These are phyloP conservation scores for Microtus pennsylvanicus DNA, from an alignment of 2,113 vertebrate species.

Conservation along the genomic window DNA sequence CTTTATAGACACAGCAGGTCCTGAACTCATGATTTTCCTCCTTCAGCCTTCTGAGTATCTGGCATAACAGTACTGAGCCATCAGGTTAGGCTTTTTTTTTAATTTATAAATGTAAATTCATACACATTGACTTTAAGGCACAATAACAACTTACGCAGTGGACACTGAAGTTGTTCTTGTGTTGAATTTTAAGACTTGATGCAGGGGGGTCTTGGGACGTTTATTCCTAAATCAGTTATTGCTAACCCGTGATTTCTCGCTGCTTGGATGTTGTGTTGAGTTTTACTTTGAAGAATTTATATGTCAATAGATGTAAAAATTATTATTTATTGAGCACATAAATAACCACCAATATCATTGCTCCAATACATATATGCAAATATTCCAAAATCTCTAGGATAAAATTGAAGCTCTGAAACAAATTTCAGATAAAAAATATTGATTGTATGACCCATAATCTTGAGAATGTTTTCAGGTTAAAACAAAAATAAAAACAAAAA, in stretches of 20 bases:
- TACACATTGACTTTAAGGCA: neutral
- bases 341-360: neutral
- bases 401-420: neutral
- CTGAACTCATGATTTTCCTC: too few species aligned
- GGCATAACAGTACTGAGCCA: too few species aligned
- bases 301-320: neutral
- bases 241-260: too few species aligned
- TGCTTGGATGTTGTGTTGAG: neutral
- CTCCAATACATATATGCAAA: neutral
- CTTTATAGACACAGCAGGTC: neutral
- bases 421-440: neutral
- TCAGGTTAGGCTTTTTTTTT: neutral
- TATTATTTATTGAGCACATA: neutral
- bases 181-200: neutral
- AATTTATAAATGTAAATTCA: neutral
- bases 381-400: neutral
- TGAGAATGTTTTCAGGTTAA: too few species aligned
- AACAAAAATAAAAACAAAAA: too few species aligned
- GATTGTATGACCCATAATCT: too few species aligned
- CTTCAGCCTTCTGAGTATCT: neutral
- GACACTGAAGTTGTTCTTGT: neutral
- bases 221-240: neutral
- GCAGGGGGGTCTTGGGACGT: too few species aligned
- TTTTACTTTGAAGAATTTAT: neutral
- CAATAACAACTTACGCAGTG: fast-evolving